phyloP scores from a whole-genome alignment of 53 echinoderm and acorn worm genomes.

The Hippasteria phrygiana region DNA sequence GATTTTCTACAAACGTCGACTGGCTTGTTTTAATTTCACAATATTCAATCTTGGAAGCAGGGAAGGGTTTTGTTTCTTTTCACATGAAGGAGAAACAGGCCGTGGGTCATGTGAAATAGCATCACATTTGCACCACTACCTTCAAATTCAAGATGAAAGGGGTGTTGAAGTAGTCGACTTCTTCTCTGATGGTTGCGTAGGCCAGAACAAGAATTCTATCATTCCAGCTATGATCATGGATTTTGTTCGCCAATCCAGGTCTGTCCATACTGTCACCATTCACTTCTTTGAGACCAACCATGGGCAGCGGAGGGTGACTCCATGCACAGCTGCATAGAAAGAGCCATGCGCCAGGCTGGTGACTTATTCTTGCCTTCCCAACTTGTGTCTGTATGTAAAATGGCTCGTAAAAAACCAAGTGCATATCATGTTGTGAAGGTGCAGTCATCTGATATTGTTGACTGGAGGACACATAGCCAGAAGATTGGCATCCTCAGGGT shows the following conservation, averaged over 20 bases:
- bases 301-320: conserved; percentile 66
- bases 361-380: conserved; percentile 34
- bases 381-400: conserved; percentile 4
- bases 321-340: conserved; percentile 67
- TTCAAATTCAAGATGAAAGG: conserved; percentile 3
- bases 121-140: conserved; percentile 19
- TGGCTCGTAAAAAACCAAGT: conserved; percentile 33
- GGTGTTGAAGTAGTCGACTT: neutral
- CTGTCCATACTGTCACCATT: conserved; percentile 25
- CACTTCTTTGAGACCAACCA: conserved; percentile 70
- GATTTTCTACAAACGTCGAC: conserved; percentile 63
- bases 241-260: conserved; percentile 1
- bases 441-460: conserved; percentile 37
- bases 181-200: conserved; percentile 47
- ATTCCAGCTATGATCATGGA: conserved; percentile 34
- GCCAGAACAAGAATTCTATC: conserved; percentile 48
- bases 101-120: conserved; percentile 33
- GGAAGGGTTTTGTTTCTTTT: conserved; percentile 57
- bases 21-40: conserved; percentile 66
- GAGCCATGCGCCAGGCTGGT: conserved; percentile 6
- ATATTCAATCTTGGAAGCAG: conserved; percentile 39
- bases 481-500: conserved; percentile 32
- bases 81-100: conserved; percentile 14
- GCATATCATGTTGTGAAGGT: conserved; percentile 17
- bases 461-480: conserved; percentile 33